These are phyloP conservation scores for Alethe castanea DNA, from an alignment of 2,113 vertebrate genomes.

Conservation along the genomic window DNA sequence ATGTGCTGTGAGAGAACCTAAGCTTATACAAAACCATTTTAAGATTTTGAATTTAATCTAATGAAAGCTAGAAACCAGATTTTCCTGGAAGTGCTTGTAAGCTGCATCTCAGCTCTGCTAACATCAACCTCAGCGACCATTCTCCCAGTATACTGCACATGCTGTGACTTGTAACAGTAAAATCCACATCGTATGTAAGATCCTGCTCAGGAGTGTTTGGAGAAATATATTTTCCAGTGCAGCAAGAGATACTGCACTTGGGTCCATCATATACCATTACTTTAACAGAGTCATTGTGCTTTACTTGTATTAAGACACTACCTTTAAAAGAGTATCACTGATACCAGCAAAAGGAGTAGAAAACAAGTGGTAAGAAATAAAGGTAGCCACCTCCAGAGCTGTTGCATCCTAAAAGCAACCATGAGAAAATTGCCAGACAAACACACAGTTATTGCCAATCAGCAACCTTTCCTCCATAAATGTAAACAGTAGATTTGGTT, in stretches of 20 bases:
- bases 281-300: background rate
- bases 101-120: background rate
- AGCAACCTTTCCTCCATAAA: accelerated
- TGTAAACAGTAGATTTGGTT: background rate
- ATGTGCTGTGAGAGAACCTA: background rate
- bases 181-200: background rate
- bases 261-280: background rate
- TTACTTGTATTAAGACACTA: background rate
- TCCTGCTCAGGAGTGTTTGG: background rate
- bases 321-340: background rate
- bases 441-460: background rate
- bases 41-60: background rate
- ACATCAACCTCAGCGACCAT: background rate
- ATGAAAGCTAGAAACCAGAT: background rate
- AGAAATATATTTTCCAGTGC: background rate
- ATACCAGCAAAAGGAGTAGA: background rate
- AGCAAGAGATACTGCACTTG: background rate
- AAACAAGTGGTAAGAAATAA: background rate
- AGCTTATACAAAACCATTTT: background rate
- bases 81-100: background rate
- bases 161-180: background rate
- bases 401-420: background rate
- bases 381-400: background rate
- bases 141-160: background rate
- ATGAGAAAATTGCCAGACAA: background rate